A percentile compares a stretch with the other conserved stretches of the same genome.
Evolutionary conservation across 1,140 invertebrate species (phyloP).

Genomic region (Drosophila bocqueti): DNA sequence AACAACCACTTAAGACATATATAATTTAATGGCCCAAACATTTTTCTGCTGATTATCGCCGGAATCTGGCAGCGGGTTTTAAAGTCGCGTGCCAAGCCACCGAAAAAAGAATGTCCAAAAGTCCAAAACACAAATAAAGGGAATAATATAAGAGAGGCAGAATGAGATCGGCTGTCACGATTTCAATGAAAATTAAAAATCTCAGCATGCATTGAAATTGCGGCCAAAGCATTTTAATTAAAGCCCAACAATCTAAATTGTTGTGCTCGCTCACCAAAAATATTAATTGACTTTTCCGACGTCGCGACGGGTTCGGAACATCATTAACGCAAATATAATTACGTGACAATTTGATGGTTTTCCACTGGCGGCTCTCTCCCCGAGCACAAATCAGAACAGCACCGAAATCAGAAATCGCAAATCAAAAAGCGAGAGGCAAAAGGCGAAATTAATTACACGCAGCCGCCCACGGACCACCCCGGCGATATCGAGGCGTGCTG

Average conservation of each 20-base stretch:
- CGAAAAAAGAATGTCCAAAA: not conserved
- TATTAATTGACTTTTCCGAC: slow-evolving; percentile 79
- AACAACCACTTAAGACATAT: slow-evolving; percentile 53
- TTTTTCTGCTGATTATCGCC: slow-evolving; percentile 41
- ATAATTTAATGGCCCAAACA: slow-evolving; percentile 58
- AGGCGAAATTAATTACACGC: slow-evolving; percentile 74
- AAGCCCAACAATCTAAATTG: slow-evolving; percentile 65
- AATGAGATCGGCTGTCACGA: slow-evolving; percentile 52
- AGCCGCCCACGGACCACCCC: not conserved
- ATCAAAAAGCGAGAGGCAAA: slow-evolving; percentile 43
- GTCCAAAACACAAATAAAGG: slow-evolving; percentile 9
- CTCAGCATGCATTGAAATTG: slow-evolving; percentile 66
- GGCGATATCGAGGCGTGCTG: slow-evolving; percentile 33
- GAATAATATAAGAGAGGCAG: slow-evolving; percentile 19
- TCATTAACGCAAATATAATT: slow-evolving; percentile 83
- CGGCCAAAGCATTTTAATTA: slow-evolving; percentile 70
- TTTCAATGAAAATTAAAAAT: slow-evolving; percentile 76
- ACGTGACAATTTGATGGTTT: slow-evolving; percentile 81
- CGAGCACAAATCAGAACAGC: slow-evolving; percentile 36
- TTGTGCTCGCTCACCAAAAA: slow-evolving; percentile 60
- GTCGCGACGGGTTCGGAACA: slow-evolving; percentile 55
- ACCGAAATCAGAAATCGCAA: slow-evolving; percentile 43
- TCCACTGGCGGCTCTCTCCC: slow-evolving; percentile 17
- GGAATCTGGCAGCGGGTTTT: slow-evolving; percentile 21
- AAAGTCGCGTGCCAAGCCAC: slow-evolving; percentile 54